These are phyloP conservation scores for Apolygus lucorum DNA, from an alignment of 1,140 invertebrate genomes.

Conservation along the genomic window DNA sequence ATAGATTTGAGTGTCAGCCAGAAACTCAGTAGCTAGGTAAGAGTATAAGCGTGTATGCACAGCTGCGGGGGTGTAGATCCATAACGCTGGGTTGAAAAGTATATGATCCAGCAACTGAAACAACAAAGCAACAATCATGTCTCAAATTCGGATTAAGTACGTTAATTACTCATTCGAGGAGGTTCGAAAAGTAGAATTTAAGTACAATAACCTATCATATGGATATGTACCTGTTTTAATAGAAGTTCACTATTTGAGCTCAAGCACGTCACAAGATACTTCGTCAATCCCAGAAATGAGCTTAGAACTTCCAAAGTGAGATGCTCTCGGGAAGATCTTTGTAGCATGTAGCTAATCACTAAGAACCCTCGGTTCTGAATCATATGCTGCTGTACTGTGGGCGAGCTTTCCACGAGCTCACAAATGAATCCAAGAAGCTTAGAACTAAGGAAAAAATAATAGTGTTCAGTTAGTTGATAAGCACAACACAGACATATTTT, in stretches of 20 bases:
- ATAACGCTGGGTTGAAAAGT: slow-evolving; percentile 95
- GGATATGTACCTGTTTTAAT: slow-evolving; percentile 85
- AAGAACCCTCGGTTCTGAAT: slow-evolving; percentile 96
- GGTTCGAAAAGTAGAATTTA: too few species aligned
- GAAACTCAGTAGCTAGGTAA: slow-evolving; percentile 95
- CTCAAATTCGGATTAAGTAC: too few species aligned
- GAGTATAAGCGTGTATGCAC: slow-evolving; percentile 96
- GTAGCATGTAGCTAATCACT: slow-evolving; percentile 94
- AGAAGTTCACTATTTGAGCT: slow-evolving; percentile 87
- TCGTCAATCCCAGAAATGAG: slow-evolving; percentile 88
- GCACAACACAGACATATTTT: too few species aligned
- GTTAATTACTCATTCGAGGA: too few species aligned
- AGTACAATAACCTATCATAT: too few species aligned
- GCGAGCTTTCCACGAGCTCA: slow-evolving; percentile 90
- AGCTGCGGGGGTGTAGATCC: slow-evolving; percentile 93
- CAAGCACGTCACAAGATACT: slow-evolving; percentile 90
- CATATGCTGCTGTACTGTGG: slow-evolving; percentile 97
- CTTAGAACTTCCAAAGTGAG: slow-evolving; percentile 86
- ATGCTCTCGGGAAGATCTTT: slow-evolving; percentile 86
- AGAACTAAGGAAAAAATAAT: slow-evolving; percentile 66
- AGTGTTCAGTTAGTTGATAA: too few species aligned
- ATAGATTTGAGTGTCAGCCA: slow-evolving; percentile 95
- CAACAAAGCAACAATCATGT: slow-evolving; percentile 63
- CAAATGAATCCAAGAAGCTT: slow-evolving; percentile 95
- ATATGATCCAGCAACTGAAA: slow-evolving; percentile 97